Conservation (phyloP, 2,888 invertebrate species). For the Cataglyphis livida region DNA sequence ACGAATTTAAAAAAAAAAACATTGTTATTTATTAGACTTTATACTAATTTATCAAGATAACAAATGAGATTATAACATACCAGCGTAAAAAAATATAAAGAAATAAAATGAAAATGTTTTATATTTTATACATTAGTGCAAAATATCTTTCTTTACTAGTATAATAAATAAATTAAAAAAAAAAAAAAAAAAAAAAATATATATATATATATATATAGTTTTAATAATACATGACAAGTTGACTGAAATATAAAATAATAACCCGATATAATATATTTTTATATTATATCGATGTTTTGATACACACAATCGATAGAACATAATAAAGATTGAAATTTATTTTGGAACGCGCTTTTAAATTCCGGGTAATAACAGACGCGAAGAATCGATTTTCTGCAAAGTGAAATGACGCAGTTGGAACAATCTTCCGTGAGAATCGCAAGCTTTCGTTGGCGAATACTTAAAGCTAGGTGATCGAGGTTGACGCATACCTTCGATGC, state of each 20-base stretch:
- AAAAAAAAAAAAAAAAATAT: neutral
- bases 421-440: constrained; percentile 19
- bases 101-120: neutral
- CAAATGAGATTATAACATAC: neutral
- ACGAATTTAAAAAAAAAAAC: neutral
- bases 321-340: neutral
- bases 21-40: neutral
- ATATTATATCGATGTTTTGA: neutral
- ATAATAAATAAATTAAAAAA: neutral
- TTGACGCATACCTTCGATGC: constrained; percentile 38
- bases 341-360: neutral
- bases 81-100: too few relatives aligned
- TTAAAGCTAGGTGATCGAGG: constrained; percentile 53
- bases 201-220: too few relatives aligned
- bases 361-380: neutral
- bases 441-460: constrained; percentile 19
- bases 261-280: neutral
- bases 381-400: constrained; percentile 11
- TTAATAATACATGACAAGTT: neutral
- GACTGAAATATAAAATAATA: neutral
- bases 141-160: neutral
- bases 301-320: neutral
- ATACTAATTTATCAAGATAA: neutral
- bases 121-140: neutral
- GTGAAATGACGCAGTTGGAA: constrained; percentile 1